Conservation (phyloP, 2,888 invertebrate species). For the Aleiodes testaceus region DNA sequence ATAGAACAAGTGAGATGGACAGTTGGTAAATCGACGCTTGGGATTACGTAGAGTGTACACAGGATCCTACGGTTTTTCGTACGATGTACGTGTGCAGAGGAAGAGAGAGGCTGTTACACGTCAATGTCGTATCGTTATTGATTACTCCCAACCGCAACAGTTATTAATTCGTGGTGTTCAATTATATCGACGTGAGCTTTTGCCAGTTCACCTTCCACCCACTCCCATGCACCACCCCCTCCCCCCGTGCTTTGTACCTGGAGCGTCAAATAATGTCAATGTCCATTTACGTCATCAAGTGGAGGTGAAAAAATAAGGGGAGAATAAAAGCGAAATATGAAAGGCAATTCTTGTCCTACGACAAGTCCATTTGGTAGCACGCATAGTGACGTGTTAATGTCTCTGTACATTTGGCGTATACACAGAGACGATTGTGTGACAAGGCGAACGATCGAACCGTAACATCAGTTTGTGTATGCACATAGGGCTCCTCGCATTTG, state of each 20-base stretch:
- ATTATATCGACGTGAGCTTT: slow-evolving; percentile 61
- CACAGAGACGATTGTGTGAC: slow-evolving; percentile 5
- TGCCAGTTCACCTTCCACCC: not conserved
- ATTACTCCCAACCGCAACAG: slow-evolving; percentile 64
- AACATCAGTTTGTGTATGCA: slow-evolving; percentile 56
- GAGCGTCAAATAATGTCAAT: slow-evolving; percentile 49
- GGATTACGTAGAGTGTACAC: slow-evolving; percentile 27
- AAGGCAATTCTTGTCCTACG: not conserved
- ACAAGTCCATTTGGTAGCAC: too few relatives aligned
- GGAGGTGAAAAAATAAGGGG: slow-evolving; percentile 31
- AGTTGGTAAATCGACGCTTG: slow-evolving; percentile 39
- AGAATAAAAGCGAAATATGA: not conserved
- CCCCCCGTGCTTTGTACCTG: slow-evolving; percentile 49
- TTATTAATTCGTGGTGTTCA: slow-evolving; percentile 71
- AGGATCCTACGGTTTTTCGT: slow-evolving; percentile 16
- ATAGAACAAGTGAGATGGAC: not conserved
- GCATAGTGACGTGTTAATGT: not conserved
- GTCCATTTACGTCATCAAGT: slow-evolving; percentile 37
- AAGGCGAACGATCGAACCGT: slow-evolving; percentile 57
- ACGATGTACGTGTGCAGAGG: slow-evolving; percentile 30
- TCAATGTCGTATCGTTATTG: slow-evolving; percentile 62
- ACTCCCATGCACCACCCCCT: too few relatives aligned
- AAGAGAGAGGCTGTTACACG: slow-evolving; percentile 38
- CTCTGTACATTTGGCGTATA: slow-evolving; percentile 10
- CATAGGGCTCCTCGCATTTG: slow-evolving; percentile 41